These are phyloP conservation scores for Sclerodermus sp. DNA, from an alignment of 2,888 invertebrate genomes.

Conservation along the genomic window DNA sequence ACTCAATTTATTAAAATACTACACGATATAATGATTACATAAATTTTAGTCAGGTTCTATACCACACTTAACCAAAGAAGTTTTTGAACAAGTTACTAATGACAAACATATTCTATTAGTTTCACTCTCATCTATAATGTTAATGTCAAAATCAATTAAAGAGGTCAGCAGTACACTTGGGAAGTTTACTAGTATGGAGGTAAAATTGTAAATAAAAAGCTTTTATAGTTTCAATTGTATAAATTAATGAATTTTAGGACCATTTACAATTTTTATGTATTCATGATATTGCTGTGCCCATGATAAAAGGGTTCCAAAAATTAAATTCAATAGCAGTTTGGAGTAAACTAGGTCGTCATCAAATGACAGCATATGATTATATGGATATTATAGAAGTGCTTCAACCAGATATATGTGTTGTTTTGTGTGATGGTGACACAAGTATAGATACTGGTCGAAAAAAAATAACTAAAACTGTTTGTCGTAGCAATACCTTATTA, in stretches of 20 bases:
- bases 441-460: constrained; percentile 69
- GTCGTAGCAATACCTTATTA: constrained; percentile 69
- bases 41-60: constrained; percentile 74
- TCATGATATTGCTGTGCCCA: constrained; percentile 71
- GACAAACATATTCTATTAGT: constrained; percentile 70
- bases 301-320: constrained; percentile 74
- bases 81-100: constrained; percentile 67
- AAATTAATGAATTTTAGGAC: constrained; percentile 48
- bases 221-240: background rate
- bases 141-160: constrained; percentile 67
- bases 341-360: constrained; percentile 75
- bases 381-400: constrained; percentile 77
- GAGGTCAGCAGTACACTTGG: constrained; percentile 62
- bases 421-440: constrained; percentile 78
- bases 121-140: constrained; percentile 70
- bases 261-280: constrained; percentile 62
- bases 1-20: constrained; percentile 1
- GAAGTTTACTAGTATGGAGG: constrained; percentile 69
- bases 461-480: constrained; percentile 71
- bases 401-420: constrained; percentile 80
- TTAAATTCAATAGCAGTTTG: constrained; percentile 74
- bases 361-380: constrained; percentile 69
- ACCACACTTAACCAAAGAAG: constrained; percentile 79
- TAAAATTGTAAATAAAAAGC: constrained; percentile 16
- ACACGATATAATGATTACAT: constrained; percentile 1